phyloP scores from a whole-genome alignment of 2,888 invertebrate species.

The Dasysyrphus tricinctus region DNA sequence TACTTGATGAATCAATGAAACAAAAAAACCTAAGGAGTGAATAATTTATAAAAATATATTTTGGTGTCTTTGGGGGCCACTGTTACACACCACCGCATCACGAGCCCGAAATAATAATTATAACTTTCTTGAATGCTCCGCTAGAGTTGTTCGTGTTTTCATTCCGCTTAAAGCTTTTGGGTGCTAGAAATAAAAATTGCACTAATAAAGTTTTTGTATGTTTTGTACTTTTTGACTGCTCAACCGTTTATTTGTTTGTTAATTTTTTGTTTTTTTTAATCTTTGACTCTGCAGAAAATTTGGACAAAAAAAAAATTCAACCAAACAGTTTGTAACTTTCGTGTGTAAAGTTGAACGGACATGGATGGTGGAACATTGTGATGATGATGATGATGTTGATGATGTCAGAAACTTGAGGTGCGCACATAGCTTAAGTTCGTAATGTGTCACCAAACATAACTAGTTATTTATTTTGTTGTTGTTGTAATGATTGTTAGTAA shows the following conservation, averaged over 20 bases:
- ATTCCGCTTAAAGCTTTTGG: constrained; percentile 9
- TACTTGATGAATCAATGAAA: too few species aligned
- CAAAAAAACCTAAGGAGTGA: too few species aligned
- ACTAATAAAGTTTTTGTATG: constrained; percentile 20
- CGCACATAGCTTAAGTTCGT: constrained; percentile 46
- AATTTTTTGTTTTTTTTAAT: background rate
- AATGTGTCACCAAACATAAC: constrained; percentile 37
- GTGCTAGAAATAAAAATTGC: constrained; percentile 37
- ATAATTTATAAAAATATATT: background rate
- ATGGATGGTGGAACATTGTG: constrained; percentile 65
- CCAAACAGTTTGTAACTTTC: constrained; percentile 56
- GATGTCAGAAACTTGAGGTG: constrained; percentile 70
- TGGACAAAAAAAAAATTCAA: constrained; percentile 20
- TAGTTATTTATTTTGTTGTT: constrained; percentile 4
- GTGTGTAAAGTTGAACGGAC: constrained; percentile 40
- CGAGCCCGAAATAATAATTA: constrained; percentile 55
- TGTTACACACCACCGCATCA: background rate
- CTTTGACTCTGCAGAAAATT: constrained; percentile 23
- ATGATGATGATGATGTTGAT: constrained; percentile 10
- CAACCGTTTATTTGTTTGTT: constrained; percentile 27
- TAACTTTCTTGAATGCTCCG: constrained; percentile 73
- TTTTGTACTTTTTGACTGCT: constrained; percentile 68
- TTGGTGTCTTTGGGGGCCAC: background rate
- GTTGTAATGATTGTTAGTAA: background rate
- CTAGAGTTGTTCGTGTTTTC: constrained; percentile 47